Base-by-base conservation (phyloP, 2,888 invertebrate genomes). In the Cotesia congregata region DNA sequence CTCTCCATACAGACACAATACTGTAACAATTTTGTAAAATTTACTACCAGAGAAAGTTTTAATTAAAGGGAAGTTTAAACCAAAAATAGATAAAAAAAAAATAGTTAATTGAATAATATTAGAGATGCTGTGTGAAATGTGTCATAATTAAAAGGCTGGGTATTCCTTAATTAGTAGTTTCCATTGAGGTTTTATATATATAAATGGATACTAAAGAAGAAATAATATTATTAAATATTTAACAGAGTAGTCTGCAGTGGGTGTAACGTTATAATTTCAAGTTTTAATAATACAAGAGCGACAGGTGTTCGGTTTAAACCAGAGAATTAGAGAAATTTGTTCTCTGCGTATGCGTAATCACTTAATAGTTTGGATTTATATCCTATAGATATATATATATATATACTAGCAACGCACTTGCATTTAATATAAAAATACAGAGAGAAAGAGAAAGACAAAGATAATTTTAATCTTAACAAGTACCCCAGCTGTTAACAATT, bases 1-100 rank as follows among this genome's bases (percentile, higher is more conserved):
- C 85, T 5, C 79, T 67, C 78, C 82, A 84, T 60, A 82, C 80
- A 15, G 80, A 72, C 0, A 81, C 64, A 6, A 87, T 74, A 7
- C 88, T 87, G 79, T n/a, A 81, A 71, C 3, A 7, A 71, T 30
- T 20, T 12, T 6, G 12, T 50, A 50, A 50, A 50, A 50, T 30
- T 30, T 30, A 30, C 30, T 30, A 3, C 1, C 30, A 2, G 30
- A 30, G 30, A 30, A 30, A 30, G 30, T 30, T 30, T 30, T 30
- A 30, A 30, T 30, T 30, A 30, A 30, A 30, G 30, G 30, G 1
- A 30, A 30, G 30, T 1, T 30, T 30, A 1, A 30, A 12, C 6
- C 62, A n/a, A 15, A n/a, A 15, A 17, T 61, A n/a, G 0, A 62
- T 7, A 59, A n/a, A n/a, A 62, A 6, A 61, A 7, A 62, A 62